Base-by-base conservation (phyloP, 2,888 invertebrate genomes). In the Ceraclea dissimilis region DNA sequence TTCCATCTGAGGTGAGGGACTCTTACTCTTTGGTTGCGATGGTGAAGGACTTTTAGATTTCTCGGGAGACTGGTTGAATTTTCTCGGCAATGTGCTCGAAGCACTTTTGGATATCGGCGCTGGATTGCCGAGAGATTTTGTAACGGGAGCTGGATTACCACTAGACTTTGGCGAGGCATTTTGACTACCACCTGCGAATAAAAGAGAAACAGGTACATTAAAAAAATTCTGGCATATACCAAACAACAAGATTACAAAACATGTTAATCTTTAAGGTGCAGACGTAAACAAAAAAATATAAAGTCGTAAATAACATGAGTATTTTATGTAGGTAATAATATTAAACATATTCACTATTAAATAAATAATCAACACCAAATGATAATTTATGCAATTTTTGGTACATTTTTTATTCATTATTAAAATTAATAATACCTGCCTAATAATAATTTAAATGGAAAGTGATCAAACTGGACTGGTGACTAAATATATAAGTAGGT, bases 1-100 rank as follows among this genome's bases (percentile, higher is more conserved):
- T 33, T 33, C 50, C 31, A 33, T 18, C 34, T 50, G 46, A 2
- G 53, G 53, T 5, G 34, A 47, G 18, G 47, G 53, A 33, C 49
- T 49, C 26, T 49, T 31, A 33, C 33, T 16, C 18, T 21, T 49
- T 57, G 2, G 66, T 11, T 18, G 20, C 11, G n/a, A 56, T 2
- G 49, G 72, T 43, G 71, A 67, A 67, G 74, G 74, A 11, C 76
- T 74, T 63, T 75, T 76, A 52, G 72, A 58, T 71, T 73, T 60
- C 71, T 66, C 57, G 71, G 61, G 61, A 4, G 61, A 61, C 20
- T 54, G 47, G 8, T 48, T 49, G 4, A 33, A 34, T 10, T 49
- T 49, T 13, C 43, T 18, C 16, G 54, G 54, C 16, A 59, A 20
- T 10, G 56, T 56, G 34, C 46, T 43, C 8, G 57, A 54, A 10